phyloP scores from a whole-genome alignment of 2,113 vertebrate genomes.

The Heteronetta atricapilla region DNA sequence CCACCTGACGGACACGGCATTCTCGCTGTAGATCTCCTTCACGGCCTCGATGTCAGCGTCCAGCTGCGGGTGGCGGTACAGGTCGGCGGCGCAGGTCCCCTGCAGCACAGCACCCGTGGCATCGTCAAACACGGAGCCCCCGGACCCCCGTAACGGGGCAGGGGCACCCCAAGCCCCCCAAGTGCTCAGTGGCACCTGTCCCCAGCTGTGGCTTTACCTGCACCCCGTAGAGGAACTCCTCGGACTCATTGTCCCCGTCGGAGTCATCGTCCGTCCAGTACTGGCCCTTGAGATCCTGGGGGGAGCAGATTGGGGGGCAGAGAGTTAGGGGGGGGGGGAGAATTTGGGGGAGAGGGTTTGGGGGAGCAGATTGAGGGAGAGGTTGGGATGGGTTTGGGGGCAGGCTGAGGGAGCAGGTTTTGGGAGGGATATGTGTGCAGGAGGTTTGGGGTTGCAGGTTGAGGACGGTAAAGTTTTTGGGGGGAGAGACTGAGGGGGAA shows the following conservation, averaged over 20 bases:
- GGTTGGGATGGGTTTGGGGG: too few species aligned
- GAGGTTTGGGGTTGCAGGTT: neutral
- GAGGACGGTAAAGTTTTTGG: neutral
- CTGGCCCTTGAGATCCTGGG: constrained; percentile 96
- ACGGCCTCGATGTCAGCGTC: constrained; percentile 98
- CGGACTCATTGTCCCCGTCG: constrained; percentile 96
- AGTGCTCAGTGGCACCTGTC: neutral
- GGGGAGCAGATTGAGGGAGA: neutral
- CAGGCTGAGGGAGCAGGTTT: neutral
- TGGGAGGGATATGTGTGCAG: neutral
- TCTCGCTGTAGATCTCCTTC: constrained; percentile 98
- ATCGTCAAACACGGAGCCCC: neutral
- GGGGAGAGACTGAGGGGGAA: too few species aligned
- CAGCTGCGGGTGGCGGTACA: constrained; percentile 96
- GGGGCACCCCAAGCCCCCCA: neutral
- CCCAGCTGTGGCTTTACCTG: constrained; percentile 77
- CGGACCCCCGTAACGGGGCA: rapidly evolving
- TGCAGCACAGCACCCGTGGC: constrained; percentile 5
- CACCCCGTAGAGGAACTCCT: constrained; percentile 96
- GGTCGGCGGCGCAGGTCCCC: constrained; percentile 95
- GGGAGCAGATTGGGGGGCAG: neutral
- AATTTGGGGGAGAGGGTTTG: too few species aligned
- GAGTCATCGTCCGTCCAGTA: constrained; percentile 99
- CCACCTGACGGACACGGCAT: constrained; percentile 93
- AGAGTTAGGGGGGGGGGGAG: neutral